Evolutionary conservation across 2,113 vertebrate species (phyloP), one percentile per base, ranked within the genome.

Genomic region (Chlamydotis undulata): DNA sequence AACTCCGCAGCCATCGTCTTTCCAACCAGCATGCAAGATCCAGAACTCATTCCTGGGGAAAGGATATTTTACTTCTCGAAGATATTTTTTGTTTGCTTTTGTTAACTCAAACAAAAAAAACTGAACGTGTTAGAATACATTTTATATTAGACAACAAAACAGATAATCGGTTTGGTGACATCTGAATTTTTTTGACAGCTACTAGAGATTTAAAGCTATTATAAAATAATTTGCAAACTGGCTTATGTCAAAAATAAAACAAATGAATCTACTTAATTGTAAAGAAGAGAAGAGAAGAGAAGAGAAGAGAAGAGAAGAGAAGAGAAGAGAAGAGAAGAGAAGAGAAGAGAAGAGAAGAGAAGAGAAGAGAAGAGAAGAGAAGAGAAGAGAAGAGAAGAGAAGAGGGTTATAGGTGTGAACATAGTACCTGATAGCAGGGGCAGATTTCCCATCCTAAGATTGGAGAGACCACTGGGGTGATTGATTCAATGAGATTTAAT

Each of bases 381-480:
- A n/a, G n/a, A 94, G 41, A 70, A 93, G 82, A 94, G 41, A 70
- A 84, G 4, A 71, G 43, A 67, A 41, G 41, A 43, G 14, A 43
- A 43, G 87, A 21, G 98, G 97, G 86, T 98, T 99, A 97, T 97
- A 95, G n/a, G 92, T 96, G 70, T 99, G 98, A 97, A 99, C 98
- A 87, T 98, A 98, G 95, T 98, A 97, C 4, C 98, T 97, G 43
- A 99, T 53, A 17, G 98, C 98, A 28, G 98, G 98, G 89, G 98
- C 97, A 21, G 98, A 99, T 85, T 99, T 99, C 55, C 98, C 98
- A 91, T 98, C 98, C 10, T 99, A 99, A 25, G 97, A 98, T 96
- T 98, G 84, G 68, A 89, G n/a, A 41, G 22, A 95, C 71, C 24
- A 43, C n/a, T 47, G 25, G 29, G 11, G 23, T 39, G 23, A 82